These are phyloP conservation scores for Ophion slaviceki DNA, from an alignment of 2,888 invertebrate genomes.

Conservation along the genomic window DNA sequence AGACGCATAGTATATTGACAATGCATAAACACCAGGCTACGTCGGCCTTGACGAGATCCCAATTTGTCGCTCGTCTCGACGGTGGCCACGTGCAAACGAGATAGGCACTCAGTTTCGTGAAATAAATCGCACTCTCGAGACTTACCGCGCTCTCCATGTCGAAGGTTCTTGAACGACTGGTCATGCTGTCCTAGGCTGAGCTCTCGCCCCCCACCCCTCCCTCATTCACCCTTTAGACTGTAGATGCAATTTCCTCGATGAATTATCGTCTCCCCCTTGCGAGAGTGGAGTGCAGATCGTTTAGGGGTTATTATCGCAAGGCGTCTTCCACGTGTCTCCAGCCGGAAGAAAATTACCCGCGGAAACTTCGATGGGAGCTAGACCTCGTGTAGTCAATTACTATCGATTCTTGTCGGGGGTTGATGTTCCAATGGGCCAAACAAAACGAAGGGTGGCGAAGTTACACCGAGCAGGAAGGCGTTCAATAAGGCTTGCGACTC, in stretches of 20 bases:
- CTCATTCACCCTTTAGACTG: background rate
- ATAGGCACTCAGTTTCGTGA: conserved; percentile 55
- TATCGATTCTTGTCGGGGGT: background rate
- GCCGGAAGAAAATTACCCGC: background rate
- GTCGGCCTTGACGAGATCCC: conserved; percentile 62
- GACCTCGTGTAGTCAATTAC: background rate
- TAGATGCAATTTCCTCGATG: background rate
- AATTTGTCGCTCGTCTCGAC: conserved; percentile 25
- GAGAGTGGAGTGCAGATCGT: too few relatives aligned
- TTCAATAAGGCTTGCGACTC: background rate
- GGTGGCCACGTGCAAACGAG: conserved; percentile 66
- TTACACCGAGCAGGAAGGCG: background rate
- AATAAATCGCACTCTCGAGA: conserved; percentile 56
- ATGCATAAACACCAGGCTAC: conserved; percentile 70
- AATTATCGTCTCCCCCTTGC: too few relatives aligned
- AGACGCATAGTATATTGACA: conserved; percentile 55
- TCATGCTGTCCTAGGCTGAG: background rate
- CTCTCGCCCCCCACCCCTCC: background rate
- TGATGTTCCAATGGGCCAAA: background rate
- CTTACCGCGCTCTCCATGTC: conserved; percentile 35
- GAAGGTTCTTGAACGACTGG: conserved; percentile 2
- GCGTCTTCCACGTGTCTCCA: background rate
- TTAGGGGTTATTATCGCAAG: background rate
- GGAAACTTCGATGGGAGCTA: background rate
- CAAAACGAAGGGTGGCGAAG: background rate